A percentile compares a stretch with the other conserved stretches of the same genome.
These are phyloP conservation scores for Petrocephalus sullivani DNA, from an alignment of 2,797 vertebrate genomes.

Conservation along the genomic window DNA sequence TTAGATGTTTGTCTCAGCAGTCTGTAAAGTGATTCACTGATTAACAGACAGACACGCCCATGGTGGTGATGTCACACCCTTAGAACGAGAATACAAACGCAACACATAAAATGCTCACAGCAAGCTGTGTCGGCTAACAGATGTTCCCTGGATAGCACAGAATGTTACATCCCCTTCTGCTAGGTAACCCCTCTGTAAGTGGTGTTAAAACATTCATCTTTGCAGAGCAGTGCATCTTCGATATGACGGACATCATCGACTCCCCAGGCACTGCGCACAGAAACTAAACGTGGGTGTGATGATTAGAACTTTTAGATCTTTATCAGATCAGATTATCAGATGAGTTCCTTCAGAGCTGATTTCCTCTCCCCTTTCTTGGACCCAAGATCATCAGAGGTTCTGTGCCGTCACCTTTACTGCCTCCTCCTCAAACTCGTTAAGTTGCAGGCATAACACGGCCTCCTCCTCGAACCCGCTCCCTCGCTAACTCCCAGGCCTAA, in stretches of 20 bases:
- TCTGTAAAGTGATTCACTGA: background rate
- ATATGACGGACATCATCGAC: background rate
- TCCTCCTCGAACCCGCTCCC: background rate
- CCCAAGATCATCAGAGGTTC: background rate
- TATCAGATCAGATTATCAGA: too few relatives aligned
- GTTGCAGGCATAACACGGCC: background rate
- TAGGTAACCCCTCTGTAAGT: background rate
- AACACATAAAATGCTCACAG: background rate
- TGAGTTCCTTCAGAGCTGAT: background rate
- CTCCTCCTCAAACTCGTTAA: background rate
- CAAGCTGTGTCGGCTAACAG: background rate
- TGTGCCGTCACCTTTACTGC: too few relatives aligned
- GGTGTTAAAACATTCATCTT: background rate
- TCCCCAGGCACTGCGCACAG: background rate
- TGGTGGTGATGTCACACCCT: background rate
- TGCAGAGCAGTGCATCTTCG: background rate
- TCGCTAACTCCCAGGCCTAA: background rate
- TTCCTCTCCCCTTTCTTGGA: background rate
- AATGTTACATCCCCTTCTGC: too few relatives aligned
- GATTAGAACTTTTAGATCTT: too few relatives aligned
- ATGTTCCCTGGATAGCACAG: background rate
- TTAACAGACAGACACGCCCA: background rate
- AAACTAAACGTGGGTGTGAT: constrained; percentile 33
- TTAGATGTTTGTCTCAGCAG: background rate
- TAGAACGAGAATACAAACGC: background rate